Evolutionary conservation across 2,888 invertebrate species (phyloP).

Genomic region (Chamaedrilus cognettii): DNA sequence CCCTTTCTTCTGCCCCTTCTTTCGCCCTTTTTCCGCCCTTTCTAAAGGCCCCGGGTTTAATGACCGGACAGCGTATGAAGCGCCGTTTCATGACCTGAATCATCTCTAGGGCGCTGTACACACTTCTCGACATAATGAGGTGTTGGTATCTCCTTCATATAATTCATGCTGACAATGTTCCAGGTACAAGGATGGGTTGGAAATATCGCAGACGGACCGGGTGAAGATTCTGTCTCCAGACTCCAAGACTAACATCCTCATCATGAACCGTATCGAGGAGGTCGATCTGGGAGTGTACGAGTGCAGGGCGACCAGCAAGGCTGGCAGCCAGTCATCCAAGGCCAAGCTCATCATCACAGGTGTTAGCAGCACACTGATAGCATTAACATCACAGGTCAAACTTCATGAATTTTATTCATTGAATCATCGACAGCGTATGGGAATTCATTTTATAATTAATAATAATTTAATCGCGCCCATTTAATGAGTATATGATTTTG

Average conservation of each 20-base stretch:
- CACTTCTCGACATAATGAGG: background rate
- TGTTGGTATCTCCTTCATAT: no score
- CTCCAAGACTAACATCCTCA: slow-evolving; percentile 81
- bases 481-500: no score
- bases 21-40: no score
- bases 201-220: slow-evolving; percentile 45
- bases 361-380: no score
- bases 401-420: no score
- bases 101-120: background rate
- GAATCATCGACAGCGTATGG: no score
- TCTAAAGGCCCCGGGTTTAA: background rate
- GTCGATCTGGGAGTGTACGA: slow-evolving; percentile 46
- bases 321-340: slow-evolving; percentile 30
- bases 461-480: no score
- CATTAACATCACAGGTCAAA: no score
- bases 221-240: slow-evolving; percentile 65
- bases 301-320: slow-evolving; percentile 39
- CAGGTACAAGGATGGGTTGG: slow-evolving; percentile 48
- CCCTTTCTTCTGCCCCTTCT: no score
- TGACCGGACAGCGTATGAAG: background rate
- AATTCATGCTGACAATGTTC: no score
- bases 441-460: no score
- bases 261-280: slow-evolving; percentile 76
- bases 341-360: slow-evolving; percentile 33
- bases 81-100: no score